Conservation (phyloP, 2,888 invertebrate species). For the Drosophila gaucha region DNA sequence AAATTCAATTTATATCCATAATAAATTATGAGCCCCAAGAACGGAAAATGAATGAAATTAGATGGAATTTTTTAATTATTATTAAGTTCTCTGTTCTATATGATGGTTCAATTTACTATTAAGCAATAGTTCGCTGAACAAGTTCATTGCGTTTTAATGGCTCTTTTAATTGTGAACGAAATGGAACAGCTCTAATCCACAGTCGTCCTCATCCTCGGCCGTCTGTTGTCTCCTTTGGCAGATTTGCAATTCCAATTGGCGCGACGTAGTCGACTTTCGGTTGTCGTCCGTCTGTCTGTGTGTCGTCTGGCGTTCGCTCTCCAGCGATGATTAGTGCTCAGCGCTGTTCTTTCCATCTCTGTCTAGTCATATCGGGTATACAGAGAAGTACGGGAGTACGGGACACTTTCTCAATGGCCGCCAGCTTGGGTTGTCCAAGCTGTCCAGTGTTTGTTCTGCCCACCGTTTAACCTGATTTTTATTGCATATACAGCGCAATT, state of each 20-base stretch:
- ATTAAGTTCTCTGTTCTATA: not conserved
- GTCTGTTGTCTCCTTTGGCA: conserved; percentile 36
- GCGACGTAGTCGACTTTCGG: conserved; percentile 52
- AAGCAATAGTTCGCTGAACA: not conserved
- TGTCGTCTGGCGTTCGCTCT: conserved; percentile 26
- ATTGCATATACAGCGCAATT: conserved; percentile 74
- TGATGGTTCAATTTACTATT: not conserved
- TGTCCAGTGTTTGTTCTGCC: conserved; percentile 51
- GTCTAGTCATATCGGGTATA: conserved; percentile 29
- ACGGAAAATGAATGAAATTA: no score
- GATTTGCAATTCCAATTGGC: conserved; percentile 80
- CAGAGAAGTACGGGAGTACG: not conserved
- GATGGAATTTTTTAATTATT: no score
- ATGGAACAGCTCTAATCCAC: not conserved
- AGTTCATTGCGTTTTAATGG: not conserved
- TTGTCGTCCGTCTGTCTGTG: conserved; percentile 24
- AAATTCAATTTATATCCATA: no score
- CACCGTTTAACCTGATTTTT: conserved; percentile 78
- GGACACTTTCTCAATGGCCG: conserved; percentile 60
- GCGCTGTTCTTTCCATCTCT: conserved; percentile 36
- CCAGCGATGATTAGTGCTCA: conserved; percentile 56
- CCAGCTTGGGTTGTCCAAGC: conserved; percentile 36
- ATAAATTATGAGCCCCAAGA: no score
- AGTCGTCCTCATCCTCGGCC: conserved; percentile 17
- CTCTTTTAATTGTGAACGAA: conserved; percentile 4